Evolutionary conservation across 1,140 invertebrate species (phyloP), one percentile per base, ranked within the genome.

Genomic region (Orussus abietinus): DNA sequence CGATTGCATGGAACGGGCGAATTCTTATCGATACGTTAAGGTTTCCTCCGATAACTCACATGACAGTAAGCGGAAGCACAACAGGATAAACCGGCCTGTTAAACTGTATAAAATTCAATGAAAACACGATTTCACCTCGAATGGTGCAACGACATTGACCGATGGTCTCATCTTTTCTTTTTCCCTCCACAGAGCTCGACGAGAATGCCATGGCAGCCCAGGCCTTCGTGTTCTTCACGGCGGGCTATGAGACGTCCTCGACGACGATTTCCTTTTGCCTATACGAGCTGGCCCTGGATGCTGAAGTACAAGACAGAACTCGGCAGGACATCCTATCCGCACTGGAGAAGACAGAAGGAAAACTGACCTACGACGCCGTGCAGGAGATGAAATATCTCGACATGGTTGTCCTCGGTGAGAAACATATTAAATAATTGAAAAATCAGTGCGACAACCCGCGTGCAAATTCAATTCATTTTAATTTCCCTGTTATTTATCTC

Each of bases 241-340:
- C 86, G 28, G 84, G 86, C 4, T 86, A 83, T 38, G 87, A 91
- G 60, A 90, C 89, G 0, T 85, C 85, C 0, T 82, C 85, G 1
- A 81, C 80, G 4, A 75, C 81, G 1, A 77, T 91, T 38, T 67
- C 79, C 0, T 84, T 83, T 53, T 71, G 77, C 5, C 57, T 86
- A 0, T 80, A 84, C 49, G 80, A 84, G 52, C 55, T 92, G 31
- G 80, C 86, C 1, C 64, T 79, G 17, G 76, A 87, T 55, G 78
- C 76, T 1, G 78, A 83, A n/a, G 69, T 81, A 35, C 87, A 90
- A 62, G 67, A 80, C 26, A 77, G 73, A 41, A 53, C 85, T 3
- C 74, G 76, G 33, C 56, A 75, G 6, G 85, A 90, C 69, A 80
- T 91, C 30, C 62, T 69, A 15, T 61, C 75, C 10, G 68, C 74